phyloP scores from a whole-genome alignment of 2,113 vertebrate genomes.

The Rhinoptilus africanus region DNA sequence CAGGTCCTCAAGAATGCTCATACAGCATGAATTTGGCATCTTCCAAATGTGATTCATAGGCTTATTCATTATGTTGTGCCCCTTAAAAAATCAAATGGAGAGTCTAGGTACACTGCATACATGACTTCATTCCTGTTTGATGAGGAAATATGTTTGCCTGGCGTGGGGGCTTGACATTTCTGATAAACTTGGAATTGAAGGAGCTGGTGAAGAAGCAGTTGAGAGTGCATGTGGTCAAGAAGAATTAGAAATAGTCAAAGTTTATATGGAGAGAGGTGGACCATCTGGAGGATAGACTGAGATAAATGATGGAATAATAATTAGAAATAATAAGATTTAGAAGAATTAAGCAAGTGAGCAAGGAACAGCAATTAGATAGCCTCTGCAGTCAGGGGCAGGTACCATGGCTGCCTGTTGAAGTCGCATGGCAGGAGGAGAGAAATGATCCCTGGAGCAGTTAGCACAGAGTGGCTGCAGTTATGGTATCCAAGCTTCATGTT shows the following conservation, averaged over 20 bases:
- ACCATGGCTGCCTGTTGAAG: neutral
- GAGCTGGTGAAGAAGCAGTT: neutral
- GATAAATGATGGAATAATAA: neutral
- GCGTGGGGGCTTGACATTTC: neutral
- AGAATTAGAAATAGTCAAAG: neutral
- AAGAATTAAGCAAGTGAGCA: neutral
- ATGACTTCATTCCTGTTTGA: neutral
- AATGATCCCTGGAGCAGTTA: neutral
- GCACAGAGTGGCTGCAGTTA: neutral
- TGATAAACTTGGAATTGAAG: neutral
- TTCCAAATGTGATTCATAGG: neutral
- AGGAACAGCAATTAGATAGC: neutral
- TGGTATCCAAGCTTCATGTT: neutral
- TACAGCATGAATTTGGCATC: neutral
- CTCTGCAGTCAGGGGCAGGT: neutral
- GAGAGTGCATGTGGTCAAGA: neutral
- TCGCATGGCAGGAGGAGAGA: neutral
- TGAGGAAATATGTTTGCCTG: neutral
- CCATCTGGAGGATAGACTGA: neutral
- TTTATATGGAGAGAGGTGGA: neutral
- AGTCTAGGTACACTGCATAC: neutral
- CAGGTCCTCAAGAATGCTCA: neutral
- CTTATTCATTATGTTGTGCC: neutral
- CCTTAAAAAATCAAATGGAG: neutral
- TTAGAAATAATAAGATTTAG: neutral